A percentile compares a stretch with the other conserved stretches of the same genome.
phyloP scores from a whole-genome alignment of 1,140 invertebrate species.

The Chironomus tepperi region DNA sequence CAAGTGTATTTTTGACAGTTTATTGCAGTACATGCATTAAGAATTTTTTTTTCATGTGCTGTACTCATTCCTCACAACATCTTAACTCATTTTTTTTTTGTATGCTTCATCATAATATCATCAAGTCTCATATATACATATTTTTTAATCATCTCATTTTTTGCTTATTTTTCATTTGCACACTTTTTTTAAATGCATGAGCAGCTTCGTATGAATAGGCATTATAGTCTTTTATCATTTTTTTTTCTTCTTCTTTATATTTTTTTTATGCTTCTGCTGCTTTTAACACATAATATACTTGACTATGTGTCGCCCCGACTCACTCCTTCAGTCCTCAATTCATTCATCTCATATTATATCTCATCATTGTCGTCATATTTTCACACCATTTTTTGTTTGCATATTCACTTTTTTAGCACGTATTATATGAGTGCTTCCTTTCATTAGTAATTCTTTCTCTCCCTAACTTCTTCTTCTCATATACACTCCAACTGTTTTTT shows the following conservation, averaged over 20 bases:
- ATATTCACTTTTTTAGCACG: slow-evolving; percentile 22
- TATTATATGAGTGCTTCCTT: slow-evolving; percentile 7
- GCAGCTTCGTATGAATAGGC: slow-evolving; percentile 1
- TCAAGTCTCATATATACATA: background rate
- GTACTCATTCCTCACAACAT: background rate
- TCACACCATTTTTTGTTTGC: slow-evolving; percentile 24
- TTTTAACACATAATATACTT: slow-evolving; percentile 21
- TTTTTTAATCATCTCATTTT: slow-evolving; percentile 22
- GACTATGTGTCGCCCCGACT: background rate
- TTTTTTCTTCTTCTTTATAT: background rate
- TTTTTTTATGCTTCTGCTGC: background rate
- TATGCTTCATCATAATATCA: slow-evolving; percentile 8
- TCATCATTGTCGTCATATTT: slow-evolving; percentile 16
- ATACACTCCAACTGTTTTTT: background rate
- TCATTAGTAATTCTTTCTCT: slow-evolving; percentile 13
- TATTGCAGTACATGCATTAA: background rate
- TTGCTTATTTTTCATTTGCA: slow-evolving; percentile 18
- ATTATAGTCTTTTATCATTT: slow-evolving; percentile 21
- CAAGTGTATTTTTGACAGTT: slow-evolving; percentile 7
- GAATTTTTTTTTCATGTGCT: too few relatives aligned
- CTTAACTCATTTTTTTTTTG: background rate
- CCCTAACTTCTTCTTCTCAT: background rate
- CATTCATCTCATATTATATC: slow-evolving; percentile 5
- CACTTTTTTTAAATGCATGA: slow-evolving; percentile 17
- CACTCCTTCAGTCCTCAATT: background rate